Evolutionary conservation across 2,888 invertebrate genomes (phyloP).

Genomic region (Plagodis dolabraria): DNA sequence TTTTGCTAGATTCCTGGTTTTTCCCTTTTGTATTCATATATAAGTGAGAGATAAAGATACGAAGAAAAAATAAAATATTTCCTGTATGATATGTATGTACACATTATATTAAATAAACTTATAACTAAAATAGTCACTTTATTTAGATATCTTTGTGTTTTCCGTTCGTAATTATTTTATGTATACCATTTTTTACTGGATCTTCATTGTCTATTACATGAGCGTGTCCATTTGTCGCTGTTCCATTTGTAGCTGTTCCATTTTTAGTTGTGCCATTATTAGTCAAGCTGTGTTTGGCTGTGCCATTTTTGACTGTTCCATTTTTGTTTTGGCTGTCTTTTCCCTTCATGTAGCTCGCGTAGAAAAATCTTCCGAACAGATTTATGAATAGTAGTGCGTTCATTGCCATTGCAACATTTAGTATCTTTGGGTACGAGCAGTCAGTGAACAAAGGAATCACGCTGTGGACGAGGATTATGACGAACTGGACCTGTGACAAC

Average conservation of each 20-base stretch:
- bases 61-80: no score
- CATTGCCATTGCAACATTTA: not conserved
- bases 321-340: conserved; percentile 1
- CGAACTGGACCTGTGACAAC: conserved; percentile 21
- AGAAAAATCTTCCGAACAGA: conserved; percentile 18
- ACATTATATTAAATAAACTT: not conserved
- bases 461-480: conserved; percentile 14
- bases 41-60: no score
- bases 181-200: not conserved
- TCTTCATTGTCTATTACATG: not conserved
- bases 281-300: conserved; percentile 4
- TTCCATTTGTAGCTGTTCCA: conserved; percentile 5
- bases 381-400: conserved; percentile 15
- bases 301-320: conserved; percentile 7
- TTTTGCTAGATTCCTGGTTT: no score
- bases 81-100: no score
- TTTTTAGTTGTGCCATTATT: conserved; percentile 4
- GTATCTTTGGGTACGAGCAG: conserved; percentile 11
- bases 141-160: conserved; percentile 13
- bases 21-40: no score
- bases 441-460: conserved; percentile 14
- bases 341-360: conserved; percentile 10
- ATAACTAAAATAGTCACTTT: not conserved
- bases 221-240: conserved; percentile 6
- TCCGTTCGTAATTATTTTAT: conserved; percentile 1